These are phyloP conservation scores for Xylocopa sonorina DNA, from an alignment of 1,140 invertebrate genomes.

Conservation along the genomic window DNA sequence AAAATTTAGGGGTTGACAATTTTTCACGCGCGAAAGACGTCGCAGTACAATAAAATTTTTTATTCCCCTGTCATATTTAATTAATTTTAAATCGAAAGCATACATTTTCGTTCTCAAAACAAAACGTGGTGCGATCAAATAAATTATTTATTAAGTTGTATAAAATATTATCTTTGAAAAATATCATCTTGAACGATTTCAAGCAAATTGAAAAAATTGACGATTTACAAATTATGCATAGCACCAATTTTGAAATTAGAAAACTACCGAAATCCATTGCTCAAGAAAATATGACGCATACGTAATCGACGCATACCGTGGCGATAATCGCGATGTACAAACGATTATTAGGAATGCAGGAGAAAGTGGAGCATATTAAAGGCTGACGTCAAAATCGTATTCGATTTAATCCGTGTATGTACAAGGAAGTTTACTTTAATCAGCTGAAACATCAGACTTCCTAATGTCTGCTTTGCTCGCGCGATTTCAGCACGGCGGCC, in stretches of 20 bases:
- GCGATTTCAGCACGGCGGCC: not conserved
- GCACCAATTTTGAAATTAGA: not conserved
- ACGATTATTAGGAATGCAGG: slow-evolving; percentile 35
- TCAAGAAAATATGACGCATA: not conserved
- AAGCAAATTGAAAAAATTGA: not conserved
- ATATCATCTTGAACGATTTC: no score
- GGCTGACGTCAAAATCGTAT: not conserved
- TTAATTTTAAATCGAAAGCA: no score
- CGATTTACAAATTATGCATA: not conserved
- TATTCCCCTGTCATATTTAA: no score
- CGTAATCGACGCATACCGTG: not conserved
- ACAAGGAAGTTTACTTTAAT: slow-evolving; percentile 27
- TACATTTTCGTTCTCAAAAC: no score
- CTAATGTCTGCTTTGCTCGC: not conserved
- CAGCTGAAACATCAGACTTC: slow-evolving; percentile 15
- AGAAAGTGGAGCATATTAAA: slow-evolving; percentile 33
- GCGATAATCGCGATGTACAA: not conserved
- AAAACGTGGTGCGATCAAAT: no score
- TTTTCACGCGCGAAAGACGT: no score
- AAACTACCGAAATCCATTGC: not conserved
- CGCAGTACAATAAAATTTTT: no score
- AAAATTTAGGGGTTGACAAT: no score
- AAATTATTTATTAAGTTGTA: no score
- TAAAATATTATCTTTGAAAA: no score
- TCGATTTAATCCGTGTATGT: slow-evolving; percentile 6